Evolutionary conservation across 2,113 vertebrate genomes (phyloP), one percentile per base, ranked within the genome.

Genomic region (Tenebrosternarchus preto): DNA sequence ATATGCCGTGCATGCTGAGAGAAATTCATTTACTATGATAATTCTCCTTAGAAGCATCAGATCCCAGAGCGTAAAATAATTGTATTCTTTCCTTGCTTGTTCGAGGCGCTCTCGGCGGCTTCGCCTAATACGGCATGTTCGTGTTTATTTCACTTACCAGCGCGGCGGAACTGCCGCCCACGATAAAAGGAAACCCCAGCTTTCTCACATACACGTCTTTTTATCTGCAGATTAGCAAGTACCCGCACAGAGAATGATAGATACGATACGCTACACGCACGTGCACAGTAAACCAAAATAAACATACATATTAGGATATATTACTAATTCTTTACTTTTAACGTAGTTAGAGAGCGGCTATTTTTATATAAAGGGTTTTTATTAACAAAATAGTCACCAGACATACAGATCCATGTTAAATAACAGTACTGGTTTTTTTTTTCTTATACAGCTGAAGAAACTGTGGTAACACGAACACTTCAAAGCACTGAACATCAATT

Each of bases 341-440:
- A 27, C 27, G 19, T 27, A 61, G 16, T 22, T 22, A 25, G 16
- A 16, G 16, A 63, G 60, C 24, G 12, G 60, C 17, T 33, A 31
- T 9, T 53, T 2, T 71, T 87, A 86, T 90, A 90, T 85, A 91
- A 90, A 91, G 83, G 60, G 78, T 69, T 88, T 93, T 93, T 92
- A 92, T 92, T 92, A 88, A 91, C 87, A 91, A 92, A 91, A 92
- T 90, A 88, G 85, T 89, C 88, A 92, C 89, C 87, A 77, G 88
- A 90, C 91, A 90, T 82, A 91, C 83, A 89, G 82, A 86, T 88
- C 87, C 57, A 83, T 87, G 86, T 92, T 88, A 89, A 91, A 90
- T 89, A 89, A 85, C 90, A 86, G 80, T 85, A 83, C 86, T 86
- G 64, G 79, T 87, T 87, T 80, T 86, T 80, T 9, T 9, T 9